Evolutionary conservation across 2,888 invertebrate genomes (phyloP), one percentile per base, ranked within the genome.

Genomic region (Glaucopsyche alexis): DNA sequence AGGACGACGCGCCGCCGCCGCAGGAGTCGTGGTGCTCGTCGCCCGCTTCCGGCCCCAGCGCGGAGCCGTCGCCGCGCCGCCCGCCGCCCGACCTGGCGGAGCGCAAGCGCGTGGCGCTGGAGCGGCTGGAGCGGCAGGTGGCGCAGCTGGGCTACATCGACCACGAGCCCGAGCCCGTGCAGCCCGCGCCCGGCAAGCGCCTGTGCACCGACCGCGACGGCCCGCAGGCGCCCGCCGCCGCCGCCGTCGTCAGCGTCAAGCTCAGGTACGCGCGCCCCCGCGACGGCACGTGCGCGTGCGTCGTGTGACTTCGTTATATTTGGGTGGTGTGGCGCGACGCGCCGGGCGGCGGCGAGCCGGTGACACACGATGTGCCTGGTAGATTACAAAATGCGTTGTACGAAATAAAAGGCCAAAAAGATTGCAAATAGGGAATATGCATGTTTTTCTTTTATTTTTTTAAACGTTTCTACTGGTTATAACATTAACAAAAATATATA

Each of bases 141-240:
- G 95, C 96, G 0, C 95, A 96, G 79, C 95, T 97, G 76, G 95
- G 96, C 74, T 97, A 95, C 88, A 97, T 97, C 78, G 97, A 97
- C 87, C 97, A 80, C 76, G 77, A 77, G 71, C 75, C 76, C 16
- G 76, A 75, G 65, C 50, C 64, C n/a, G 47, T 13, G 69, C 69
- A 29, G 40, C 38, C 76, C 64, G 70, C 74, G 14, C 84, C 88
- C 0, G 87, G 87, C 83, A 87, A 89, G 75, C 78, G 89, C 0
- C 72, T 93, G n/a, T 93, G 93, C 80, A 93, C 89, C 77, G 91
- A 93, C 75, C 83, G 91, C 0, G 91, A 92, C 72, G 90, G 90
- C 73, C 88, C 90, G 0, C 83, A 83, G 74, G 77, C 87, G 0
- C 87, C 91, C 0, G 80, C 83, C 1, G 69, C 84, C 0, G 93